These are phyloP conservation scores for Sisyra terminalis DNA, from an alignment of 2,888 invertebrate genomes.

Conservation along the genomic window DNA sequence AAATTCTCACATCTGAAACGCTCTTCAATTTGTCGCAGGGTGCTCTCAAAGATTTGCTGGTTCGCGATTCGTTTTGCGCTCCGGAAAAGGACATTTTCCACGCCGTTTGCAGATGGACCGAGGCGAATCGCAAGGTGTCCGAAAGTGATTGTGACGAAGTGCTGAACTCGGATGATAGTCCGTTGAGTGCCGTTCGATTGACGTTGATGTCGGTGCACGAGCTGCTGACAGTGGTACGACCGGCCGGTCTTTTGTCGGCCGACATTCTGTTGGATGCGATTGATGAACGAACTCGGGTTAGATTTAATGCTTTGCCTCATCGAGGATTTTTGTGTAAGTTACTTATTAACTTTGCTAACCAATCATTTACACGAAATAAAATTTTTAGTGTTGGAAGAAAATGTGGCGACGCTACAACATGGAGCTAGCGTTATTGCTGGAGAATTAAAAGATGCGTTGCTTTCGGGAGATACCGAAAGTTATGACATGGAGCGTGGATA, in stretches of 20 bases:
- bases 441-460: constrained; percentile 71
- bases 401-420: constrained; percentile 68
- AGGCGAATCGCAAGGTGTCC: constrained; percentile 51
- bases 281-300: constrained; percentile 63
- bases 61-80: constrained; percentile 90
- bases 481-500: constrained; percentile 89
- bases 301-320: constrained; percentile 65
- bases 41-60: constrained; percentile 70
- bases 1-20: constrained; percentile 68
- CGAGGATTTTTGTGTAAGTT: constrained; percentile 60
- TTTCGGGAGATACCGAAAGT: constrained; percentile 74
- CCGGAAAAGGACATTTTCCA: constrained; percentile 90
- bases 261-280: constrained; percentile 91
- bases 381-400: constrained; percentile 66
- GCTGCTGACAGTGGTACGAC: constrained; percentile 74
- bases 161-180: constrained; percentile 17
- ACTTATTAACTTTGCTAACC: too few relatives aligned
- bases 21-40: constrained; percentile 71
- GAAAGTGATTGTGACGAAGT: background rate
- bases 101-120: constrained; percentile 77
- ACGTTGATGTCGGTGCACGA: constrained; percentile 80
- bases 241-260: constrained; percentile 70
- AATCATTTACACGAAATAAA: constrained; percentile 1
- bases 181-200: constrained; percentile 52
- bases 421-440: constrained; percentile 80